These are phyloP conservation scores for Scarus forsteni DNA, from an alignment of 2,797 vertebrate genomes.

Conservation along the genomic window DNA sequence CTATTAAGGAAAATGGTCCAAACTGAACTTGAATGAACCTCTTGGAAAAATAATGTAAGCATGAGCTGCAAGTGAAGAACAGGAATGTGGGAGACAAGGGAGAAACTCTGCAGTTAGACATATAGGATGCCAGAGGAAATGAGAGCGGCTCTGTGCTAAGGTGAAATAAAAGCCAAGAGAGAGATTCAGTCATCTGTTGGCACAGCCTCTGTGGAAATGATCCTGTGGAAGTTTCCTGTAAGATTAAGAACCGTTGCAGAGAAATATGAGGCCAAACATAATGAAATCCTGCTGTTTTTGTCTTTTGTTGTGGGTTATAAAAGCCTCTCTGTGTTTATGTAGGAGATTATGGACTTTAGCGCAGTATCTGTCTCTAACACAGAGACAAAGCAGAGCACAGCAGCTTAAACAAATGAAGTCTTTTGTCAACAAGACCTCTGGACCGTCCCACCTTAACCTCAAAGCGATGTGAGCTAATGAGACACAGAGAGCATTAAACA, in stretches of 20 bases:
- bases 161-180: conserved; percentile 22
- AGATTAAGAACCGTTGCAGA: conserved; percentile 47
- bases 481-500: conserved; percentile 25
- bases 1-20: conserved; percentile 29
- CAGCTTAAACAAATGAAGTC: conserved; percentile 37
- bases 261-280: conserved; percentile 45
- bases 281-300: conserved; percentile 54
- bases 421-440: conserved; percentile 35
- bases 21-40: conserved; percentile 23
- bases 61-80: conserved; percentile 35
- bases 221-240: conserved; percentile 46
- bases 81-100: conserved; percentile 1
- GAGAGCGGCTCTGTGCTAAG: conserved; percentile 41
- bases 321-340: conserved; percentile 45
- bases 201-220: conserved; percentile 37
- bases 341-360: conserved; percentile 33
- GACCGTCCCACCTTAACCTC: conserved; percentile 32
- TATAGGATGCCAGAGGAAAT: conserved; percentile 33
- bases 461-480: conserved; percentile 40
- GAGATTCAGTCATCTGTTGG: conserved; percentile 53
- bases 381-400: conserved; percentile 37
- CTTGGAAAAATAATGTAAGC: conserved; percentile 28
- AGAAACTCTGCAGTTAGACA: conserved; percentile 2
- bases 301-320: conserved; percentile 49
- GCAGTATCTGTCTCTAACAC: conserved; percentile 29